phyloP scores from a whole-genome alignment of 2,888 invertebrate species.

The Polyploca ridens region DNA sequence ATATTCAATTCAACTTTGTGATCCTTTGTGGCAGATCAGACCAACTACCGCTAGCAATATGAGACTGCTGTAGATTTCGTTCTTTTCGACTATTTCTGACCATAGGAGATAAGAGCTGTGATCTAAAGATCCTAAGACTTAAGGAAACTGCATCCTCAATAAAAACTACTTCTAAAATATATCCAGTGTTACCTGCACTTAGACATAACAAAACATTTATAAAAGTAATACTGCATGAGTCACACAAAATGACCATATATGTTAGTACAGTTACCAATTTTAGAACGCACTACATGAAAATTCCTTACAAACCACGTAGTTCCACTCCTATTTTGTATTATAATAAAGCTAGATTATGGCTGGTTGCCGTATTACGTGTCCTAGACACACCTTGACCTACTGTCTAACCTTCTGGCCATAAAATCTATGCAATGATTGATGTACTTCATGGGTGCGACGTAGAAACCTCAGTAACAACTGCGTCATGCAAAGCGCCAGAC shows the following conservation, averaged over 20 bases:
- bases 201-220: not conserved
- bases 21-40: no score
- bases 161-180: not conserved
- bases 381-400: constrained; percentile 30
- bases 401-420: constrained; percentile 18
- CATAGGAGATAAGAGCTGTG: no score
- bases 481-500: not conserved
- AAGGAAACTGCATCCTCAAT: not conserved
- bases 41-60: no score
- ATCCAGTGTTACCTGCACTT: not conserved
- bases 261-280: constrained; percentile 1
- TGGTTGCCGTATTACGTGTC: constrained; percentile 20
- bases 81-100: no score
- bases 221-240: not conserved
- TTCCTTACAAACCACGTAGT: constrained; percentile 22
- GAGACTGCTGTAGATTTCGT: no score
- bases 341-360: constrained; percentile 19
- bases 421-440: not conserved
- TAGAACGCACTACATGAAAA: constrained; percentile 23
- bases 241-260: constrained; percentile 5
- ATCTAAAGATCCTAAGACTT: not conserved
- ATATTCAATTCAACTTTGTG: no score
- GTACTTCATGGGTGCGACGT: not conserved
- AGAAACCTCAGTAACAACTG: not conserved
- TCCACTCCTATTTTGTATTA: constrained; percentile 25